Evolutionary conservation across 2,113 vertebrate species (phyloP), one percentile per base, ranked within the genome.

Genomic region (Gymnarchus niloticus): DNA sequence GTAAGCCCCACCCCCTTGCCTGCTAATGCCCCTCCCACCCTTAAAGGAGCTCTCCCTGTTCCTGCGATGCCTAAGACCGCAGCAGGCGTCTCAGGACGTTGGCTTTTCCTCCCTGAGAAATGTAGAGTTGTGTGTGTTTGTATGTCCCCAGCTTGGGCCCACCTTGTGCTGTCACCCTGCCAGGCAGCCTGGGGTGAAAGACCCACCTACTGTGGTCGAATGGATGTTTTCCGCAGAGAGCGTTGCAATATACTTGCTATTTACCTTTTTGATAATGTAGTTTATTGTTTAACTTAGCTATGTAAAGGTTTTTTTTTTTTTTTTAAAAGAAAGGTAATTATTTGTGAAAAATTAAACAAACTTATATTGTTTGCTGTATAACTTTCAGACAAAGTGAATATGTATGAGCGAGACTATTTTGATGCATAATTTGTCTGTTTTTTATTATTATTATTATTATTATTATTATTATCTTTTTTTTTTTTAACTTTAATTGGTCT

Each of bases 201-300:
- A 86, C 21, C 41, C 78, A 37, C 83, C 87, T 87, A 84, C 88
- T 87, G 87, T 90, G 88, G 90, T 92, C 90, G 89, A 48, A 88
- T 89, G 88, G 90, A 88, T 90, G 88, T 84, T 48, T 87, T 88
- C 89, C 82, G 25, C 86, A 59, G 89, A 93, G 92, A 90, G 88
- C 54, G 89, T 90, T 90, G 91, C 90, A 86, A 91, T 12, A 59
- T 89, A 87, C 90, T 88, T 84, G 84, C 90, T 85, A 85, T 93
- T 92, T 94, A 87, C 89, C 88, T 94, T 93, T 89, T 91, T 91
- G 90, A 93, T 92, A 88, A 91, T 90, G 89, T 92, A 91, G 92
- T 93, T 37, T 82, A 52, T 92, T 91, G 92, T 92, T 92, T 91
- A 92, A 89, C 85, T 88, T 93, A 93, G 92, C 83, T 85, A 61